These are phyloP conservation scores for Sapayoa aenigma DNA, from an alignment of 2,113 vertebrate genomes.

Conservation along the genomic window DNA sequence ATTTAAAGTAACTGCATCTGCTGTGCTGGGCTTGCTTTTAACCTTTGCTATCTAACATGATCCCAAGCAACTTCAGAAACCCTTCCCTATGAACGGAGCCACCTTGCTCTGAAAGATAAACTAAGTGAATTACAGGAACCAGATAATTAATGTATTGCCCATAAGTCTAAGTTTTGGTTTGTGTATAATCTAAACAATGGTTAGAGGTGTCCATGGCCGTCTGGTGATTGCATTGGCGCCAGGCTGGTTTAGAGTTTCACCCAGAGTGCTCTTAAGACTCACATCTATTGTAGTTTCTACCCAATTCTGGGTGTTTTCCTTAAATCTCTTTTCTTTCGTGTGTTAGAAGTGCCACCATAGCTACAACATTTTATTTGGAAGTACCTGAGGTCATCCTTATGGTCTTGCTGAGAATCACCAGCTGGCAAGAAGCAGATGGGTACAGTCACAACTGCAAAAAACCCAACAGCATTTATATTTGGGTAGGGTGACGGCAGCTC, in stretches of 20 bases:
- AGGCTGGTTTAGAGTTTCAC: not conserved
- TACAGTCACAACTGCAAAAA: not conserved
- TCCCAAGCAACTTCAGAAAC: not conserved
- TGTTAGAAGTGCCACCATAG: not conserved
- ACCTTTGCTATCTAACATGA: not conserved
- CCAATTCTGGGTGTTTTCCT: not conserved
- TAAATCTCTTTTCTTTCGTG: not conserved
- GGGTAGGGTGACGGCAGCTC: not conserved
- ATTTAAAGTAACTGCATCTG: not conserved
- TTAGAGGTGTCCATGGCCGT: not conserved
- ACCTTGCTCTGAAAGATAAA: not conserved
- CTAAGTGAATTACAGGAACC: not conserved
- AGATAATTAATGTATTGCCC: not conserved
- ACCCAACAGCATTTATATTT: not conserved
- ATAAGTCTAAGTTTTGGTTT: not conserved
- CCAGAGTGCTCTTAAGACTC: not conserved
- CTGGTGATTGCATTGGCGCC: rapidly evolving
- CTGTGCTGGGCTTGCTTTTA: not conserved
- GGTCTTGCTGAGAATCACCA: rapidly evolving
- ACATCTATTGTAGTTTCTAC: not conserved
- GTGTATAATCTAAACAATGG: not conserved
- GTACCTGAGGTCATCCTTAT: not conserved
- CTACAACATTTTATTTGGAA: not conserved
- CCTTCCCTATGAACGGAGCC: not conserved
- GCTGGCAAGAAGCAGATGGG: not conserved